Conservation (phyloP, 2,113 vertebrate genomes). For the Pelvicachromis taeniatus region DNA sequence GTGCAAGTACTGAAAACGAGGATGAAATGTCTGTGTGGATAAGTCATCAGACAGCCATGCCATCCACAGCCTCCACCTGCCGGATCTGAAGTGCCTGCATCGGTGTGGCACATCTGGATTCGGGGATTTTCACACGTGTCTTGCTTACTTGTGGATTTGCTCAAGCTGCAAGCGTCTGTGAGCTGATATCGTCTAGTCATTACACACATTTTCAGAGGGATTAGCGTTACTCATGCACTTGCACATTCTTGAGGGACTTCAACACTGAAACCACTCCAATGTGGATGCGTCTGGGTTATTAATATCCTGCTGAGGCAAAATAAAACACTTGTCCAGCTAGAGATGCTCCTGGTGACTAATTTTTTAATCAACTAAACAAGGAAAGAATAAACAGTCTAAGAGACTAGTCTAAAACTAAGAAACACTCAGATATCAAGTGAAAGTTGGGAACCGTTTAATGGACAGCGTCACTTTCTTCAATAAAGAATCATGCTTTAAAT, state of each 20-base stretch:
- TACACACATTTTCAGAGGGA: neutral
- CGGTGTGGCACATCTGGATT: neutral
- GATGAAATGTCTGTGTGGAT: neutral
- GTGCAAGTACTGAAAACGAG: neutral
- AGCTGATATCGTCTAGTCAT: neutral
- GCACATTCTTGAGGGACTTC: neutral
- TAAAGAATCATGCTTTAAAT: neutral
- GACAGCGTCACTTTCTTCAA: neutral
- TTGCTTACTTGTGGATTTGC: neutral
- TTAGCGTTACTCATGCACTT: neutral
- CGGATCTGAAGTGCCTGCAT: neutral
- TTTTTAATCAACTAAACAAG: neutral
- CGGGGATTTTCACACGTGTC: neutral
- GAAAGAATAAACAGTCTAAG: neutral
- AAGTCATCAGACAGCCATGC: neutral
- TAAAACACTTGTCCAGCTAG: neutral
- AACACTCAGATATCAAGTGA: neutral
- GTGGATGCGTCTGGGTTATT: neutral
- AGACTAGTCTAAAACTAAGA: neutral
- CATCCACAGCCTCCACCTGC: neutral
- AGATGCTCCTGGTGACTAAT: neutral
- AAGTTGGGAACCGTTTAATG: neutral
- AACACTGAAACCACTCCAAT: neutral
- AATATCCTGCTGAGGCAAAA: neutral
- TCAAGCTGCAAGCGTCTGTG: neutral